Percentiles rank a stretch among this genome's conserved stretches.
Conservation (phyloP, 2,797 vertebrate species). For the Aphelocoma californica region DNA sequence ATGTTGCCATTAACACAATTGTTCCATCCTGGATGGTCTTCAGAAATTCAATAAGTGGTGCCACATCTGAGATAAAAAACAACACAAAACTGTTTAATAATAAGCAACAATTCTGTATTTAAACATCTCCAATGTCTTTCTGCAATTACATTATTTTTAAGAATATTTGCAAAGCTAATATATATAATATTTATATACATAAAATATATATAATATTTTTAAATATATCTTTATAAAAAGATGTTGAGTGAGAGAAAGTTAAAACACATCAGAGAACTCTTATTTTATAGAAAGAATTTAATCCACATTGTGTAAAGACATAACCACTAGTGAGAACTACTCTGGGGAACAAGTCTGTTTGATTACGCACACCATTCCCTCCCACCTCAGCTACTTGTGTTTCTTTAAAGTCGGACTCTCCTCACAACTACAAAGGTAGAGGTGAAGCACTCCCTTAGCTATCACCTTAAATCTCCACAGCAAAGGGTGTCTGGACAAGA, state of each 20-base stretch:
- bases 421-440: not conserved
- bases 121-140: not conserved
- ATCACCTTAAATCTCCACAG: not conserved
- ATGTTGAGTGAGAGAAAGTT: not conserved
- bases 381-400: not conserved
- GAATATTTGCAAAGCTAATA: not conserved
- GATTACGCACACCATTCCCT: not conserved
- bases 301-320: not conserved
- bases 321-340: not conserved
- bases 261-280: not conserved
- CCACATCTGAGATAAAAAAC: conserved; percentile 81
- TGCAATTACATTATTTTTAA: not conserved
- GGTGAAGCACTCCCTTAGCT: not conserved
- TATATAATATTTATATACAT: not conserved
- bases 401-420: not conserved
- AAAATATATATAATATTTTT: not conserved
- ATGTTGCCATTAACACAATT: conserved; percentile 92
- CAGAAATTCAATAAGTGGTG: conserved; percentile 85
- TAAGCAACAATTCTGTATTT: not conserved
- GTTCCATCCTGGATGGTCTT: conserved; percentile 89
- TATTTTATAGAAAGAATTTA: not conserved
- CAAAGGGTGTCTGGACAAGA: not conserved
- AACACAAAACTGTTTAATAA: not conserved
- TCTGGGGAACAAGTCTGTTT: not conserved
- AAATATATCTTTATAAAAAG: not conserved